These are phyloP conservation scores for Shargacucullia verbasci DNA, from an alignment of 2,888 invertebrate species.

Conservation along the genomic window DNA sequence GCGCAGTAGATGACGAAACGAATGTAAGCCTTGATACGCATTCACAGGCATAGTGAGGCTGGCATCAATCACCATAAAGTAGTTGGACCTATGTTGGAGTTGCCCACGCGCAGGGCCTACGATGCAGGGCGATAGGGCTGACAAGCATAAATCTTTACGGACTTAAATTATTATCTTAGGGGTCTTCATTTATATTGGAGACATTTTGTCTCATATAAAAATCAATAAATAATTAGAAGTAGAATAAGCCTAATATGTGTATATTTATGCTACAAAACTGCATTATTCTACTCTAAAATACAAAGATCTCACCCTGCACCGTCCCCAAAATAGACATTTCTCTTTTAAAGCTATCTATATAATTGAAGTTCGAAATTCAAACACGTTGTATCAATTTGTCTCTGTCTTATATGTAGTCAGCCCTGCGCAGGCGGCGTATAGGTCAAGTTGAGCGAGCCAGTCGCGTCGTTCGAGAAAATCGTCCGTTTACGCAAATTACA, in stretches of 20 bases:
- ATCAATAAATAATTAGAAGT: too few species aligned
- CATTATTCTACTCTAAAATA: too few species aligned
- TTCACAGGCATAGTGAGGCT: conserved; percentile 16
- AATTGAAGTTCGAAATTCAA: too few species aligned
- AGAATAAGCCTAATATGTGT: too few species aligned
- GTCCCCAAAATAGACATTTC: too few species aligned
- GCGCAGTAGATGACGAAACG: conserved; percentile 27
- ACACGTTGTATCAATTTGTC: too few species aligned
- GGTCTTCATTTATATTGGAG: too few species aligned
- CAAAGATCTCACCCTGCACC: too few species aligned
- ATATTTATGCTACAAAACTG: too few species aligned
- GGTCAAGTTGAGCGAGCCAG: conserved; percentile 77
- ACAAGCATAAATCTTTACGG: background rate
- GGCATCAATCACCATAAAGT: conserved; percentile 46
- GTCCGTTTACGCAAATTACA: conserved; percentile 69
- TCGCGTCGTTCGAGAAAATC: conserved; percentile 60
- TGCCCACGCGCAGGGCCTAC: conserved; percentile 46
- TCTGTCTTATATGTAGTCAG: conserved; percentile 12
- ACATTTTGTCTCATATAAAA: too few species aligned
- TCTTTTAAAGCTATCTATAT: too few species aligned
- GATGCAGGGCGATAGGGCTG: conserved; percentile 34
- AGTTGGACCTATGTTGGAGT: conserved; percentile 30
- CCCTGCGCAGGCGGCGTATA: conserved; percentile 63
- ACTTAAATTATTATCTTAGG: too few species aligned
- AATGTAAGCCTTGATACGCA: conserved; percentile 27